Base-by-base conservation (phyloP, 2,888 invertebrate genomes). In the Euspilapteryx auroguttella region DNA sequence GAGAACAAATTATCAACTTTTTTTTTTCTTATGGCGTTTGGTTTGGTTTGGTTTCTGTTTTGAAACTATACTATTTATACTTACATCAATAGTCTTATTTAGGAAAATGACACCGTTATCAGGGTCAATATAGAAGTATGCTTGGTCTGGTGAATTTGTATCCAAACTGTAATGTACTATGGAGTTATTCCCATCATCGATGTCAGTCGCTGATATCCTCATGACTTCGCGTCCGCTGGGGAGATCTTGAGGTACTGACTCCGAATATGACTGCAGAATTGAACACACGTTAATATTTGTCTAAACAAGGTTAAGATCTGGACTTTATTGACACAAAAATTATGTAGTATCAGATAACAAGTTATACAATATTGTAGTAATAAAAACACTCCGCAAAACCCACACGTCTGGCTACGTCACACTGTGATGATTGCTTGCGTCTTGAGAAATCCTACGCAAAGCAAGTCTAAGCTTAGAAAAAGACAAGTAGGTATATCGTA, bases 121-220 rank as follows among this genome's bases (percentile, higher is more conserved):
- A 30, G 81, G 78, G 50, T 92, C 89, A 37, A 95, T 89, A 37
- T 79, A 79, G 58, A 95, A 95, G 59, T 89, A 91, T 7, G 81
- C 80, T 37, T 66, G 64, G 39, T 73, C 71, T 14, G 68, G 64
- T 12, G 71, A 68, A 31, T 68, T 66, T 13, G 69, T 56, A 38
- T 71, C 68, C 38, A 82, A 58, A 36, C 71, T 79, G 55, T 94
- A 95, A 36, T 81, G 80, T 8, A 95, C 83, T 42, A 86, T 83
- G 32, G 94, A 92, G 71, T 97, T 97, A 51, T 87, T 85, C 9
- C 94, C 92, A 49, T 93, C 89, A 50, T 96, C 95, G 39, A 91
- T 86, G 58, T 94, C 94, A 15, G 92, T 93, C 10, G 94, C 94
- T 33, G 94, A 92, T 54, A 94, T 89, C 53, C 89, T 80, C 87